Evolutionary conservation across 2,888 invertebrate species (phyloP), one percentile per base, ranked within the genome.

Genomic region (Campoplex capitator): DNA sequence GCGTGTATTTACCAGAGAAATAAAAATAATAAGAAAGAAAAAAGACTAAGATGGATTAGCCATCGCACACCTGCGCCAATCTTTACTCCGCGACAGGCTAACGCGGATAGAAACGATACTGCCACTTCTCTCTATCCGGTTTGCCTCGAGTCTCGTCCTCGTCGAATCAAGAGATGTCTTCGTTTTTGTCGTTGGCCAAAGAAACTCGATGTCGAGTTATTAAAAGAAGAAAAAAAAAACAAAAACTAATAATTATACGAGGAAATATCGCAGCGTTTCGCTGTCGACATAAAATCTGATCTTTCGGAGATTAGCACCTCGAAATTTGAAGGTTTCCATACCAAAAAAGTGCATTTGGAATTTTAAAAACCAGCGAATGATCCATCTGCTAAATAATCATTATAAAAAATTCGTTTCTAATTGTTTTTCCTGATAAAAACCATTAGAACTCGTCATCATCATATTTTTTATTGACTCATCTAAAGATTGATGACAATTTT

Each of bases 1-100:
- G 58, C 35, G 48, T 38, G 48, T 54, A 32, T 54, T 42, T 18
- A 38, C 0, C 16, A 16, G 4, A 51, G 18, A n/a, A 3, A 23
- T 48, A 45, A 56, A 83, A 83, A 71, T 23, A 6, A 45, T 6
- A 38, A 23, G 9, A 13, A 28, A 42, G 16, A n/a, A 38, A 74
- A 74, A 38, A 32, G 9, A 54, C 38, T 74, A 74, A 54, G 58
- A 56, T 58, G 75, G 75, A 84, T 84, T 80, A 70, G 79, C 68
- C 70, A 48, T 51, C 56, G 84, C 80, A 78, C 84, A 84, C 84
- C 84, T 84, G 84, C 75, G 70, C 68, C 84, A 84, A 84, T 84
- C 84, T 75, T 68, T 70, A 80, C 80, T 80, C 48, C 51, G 48
- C 48, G 48, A 65, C 54, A 68, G 78, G 38, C 45, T 42, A 42